A percentile compares a stretch with the other conserved stretches of the same genome.
Evolutionary conservation across 1,140 invertebrate genomes (phyloP).

Genomic region (Agrypnia vestita): DNA sequence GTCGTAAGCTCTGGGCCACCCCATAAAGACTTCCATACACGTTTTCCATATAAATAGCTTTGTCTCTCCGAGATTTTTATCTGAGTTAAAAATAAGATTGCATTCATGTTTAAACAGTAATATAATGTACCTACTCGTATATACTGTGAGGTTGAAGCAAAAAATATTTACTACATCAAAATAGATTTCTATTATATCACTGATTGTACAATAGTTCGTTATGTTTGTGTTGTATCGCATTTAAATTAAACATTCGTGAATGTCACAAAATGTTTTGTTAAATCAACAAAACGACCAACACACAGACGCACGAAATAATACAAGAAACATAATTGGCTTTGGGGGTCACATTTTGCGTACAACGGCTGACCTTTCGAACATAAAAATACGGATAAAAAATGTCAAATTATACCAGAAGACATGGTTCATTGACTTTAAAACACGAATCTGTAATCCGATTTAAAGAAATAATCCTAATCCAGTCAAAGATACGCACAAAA

Average conservation of each 20-base stretch:
- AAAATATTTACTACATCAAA: no score
- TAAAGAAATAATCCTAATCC: constrained; percentile 18
- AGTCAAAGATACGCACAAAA: not conserved
- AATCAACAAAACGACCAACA: not conserved
- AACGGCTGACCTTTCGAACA: not conserved
- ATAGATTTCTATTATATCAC: no score
- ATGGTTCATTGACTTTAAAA: constrained; percentile 19
- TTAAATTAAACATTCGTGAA: not conserved
- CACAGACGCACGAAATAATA: not conserved
- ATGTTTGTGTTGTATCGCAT: not conserved
- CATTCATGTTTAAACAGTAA: no score
- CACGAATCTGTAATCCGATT: not conserved
- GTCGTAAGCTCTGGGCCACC: no score
- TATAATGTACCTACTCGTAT: no score
- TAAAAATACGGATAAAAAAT: constrained; percentile 24
- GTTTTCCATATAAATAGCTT: no score
- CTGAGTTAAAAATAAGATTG: no score
- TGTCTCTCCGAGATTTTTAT: no score
- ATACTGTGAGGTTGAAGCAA: no score
- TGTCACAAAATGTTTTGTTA: not conserved
- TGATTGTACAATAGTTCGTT: not conserved
- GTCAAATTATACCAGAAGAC: constrained; percentile 12
- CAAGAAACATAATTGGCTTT: not conserved
- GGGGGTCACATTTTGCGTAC: constrained; percentile 1
- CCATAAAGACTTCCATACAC: no score